Base-by-base conservation (phyloP, 2,888 invertebrate genomes). In the Sarcophaga rosellei region DNA sequence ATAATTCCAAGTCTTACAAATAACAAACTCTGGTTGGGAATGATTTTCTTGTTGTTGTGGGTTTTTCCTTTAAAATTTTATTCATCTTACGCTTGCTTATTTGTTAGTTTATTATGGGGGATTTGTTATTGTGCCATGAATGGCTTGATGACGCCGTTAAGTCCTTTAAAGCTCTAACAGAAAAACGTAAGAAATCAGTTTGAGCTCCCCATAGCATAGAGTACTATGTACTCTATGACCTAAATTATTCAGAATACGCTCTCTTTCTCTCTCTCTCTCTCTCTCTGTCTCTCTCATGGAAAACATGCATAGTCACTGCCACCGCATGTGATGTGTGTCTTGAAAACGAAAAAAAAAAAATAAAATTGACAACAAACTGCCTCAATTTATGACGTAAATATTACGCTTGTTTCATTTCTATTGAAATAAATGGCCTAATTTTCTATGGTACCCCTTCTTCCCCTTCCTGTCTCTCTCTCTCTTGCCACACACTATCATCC, bases 1-100 rank as follows among this genome's bases (percentile, higher is more conserved):
- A 84, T 74, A 75, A 79, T 79, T 84, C 74, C 63, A 84, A 75
- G 74, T 79, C 84, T 84, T 84, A 84, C 45, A 53, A 45, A 70
- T 61, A 62, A 63, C 45, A 70, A 61, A 21, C 11, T 59, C 61
- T 59, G 68, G 6, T 69, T 61, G 1, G 21, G n/a, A 10, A 11
- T 61, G 61, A 20, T 61, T 61, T 17, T 53, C 15, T 47, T 47
- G 11, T 15, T 47, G 25, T 25, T 25, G 3, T 25, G 5, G 5
- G 35, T 35, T 35, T 6, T 35, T 35, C 2, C 2, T 35, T 35
- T 2, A 35, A 35, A 35, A 5, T 25, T 35, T 35, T 35, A n/a
- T 6, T 35, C 35, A 35, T 35, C 35, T 35, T 35, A 35, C 35
- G 8, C 8, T 35, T 8, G 35, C 35, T 35, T 35, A 35, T 35